Conservation (phyloP, 2,797 vertebrate genomes). For the Anguilla marmorata region DNA sequence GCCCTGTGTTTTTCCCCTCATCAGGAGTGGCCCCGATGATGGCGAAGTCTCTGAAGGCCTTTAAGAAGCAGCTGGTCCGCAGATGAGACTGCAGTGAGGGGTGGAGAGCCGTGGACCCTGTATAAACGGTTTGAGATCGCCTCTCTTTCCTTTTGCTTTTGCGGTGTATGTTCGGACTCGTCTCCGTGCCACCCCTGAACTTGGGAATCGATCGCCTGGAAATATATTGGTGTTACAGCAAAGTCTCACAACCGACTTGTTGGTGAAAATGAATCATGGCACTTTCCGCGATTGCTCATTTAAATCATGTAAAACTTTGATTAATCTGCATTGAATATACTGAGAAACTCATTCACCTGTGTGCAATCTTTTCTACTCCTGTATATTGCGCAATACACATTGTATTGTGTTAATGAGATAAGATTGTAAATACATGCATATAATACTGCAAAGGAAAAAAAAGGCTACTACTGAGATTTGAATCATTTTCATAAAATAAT, state of each 20-base stretch:
- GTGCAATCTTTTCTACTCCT: background rate
- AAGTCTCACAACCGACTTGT: background rate
- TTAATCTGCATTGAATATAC: slow-evolving; percentile 35
- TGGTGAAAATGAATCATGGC: background rate
- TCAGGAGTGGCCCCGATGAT: slow-evolving; percentile 86
- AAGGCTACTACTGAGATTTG: background rate
- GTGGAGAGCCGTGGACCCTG: slow-evolving; percentile 35
- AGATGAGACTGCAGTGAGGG: slow-evolving; percentile 56
- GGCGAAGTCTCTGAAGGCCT: slow-evolving; percentile 81
- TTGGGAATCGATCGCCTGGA: background rate
- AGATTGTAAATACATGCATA: background rate
- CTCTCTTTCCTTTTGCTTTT: slow-evolving; percentile 23
- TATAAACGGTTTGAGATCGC: background rate
- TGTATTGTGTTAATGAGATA: background rate
- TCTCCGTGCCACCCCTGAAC: background rate
- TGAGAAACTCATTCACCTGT: slow-evolving; percentile 3
- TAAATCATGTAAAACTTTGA: slow-evolving; percentile 2
- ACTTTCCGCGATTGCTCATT: background rate
- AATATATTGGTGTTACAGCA: background rate
- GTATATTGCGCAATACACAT: too few species aligned
- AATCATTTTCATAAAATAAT: background rate
- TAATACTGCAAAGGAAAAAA: background rate
- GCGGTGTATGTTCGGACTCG: background rate
- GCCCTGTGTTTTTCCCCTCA: slow-evolving; percentile 15
- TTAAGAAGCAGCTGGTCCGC: slow-evolving; percentile 75